Evolutionary conservation across 2,888 invertebrate species (phyloP), one percentile per base, ranked within the genome.

Genomic region (Baronia brevicornis): DNA sequence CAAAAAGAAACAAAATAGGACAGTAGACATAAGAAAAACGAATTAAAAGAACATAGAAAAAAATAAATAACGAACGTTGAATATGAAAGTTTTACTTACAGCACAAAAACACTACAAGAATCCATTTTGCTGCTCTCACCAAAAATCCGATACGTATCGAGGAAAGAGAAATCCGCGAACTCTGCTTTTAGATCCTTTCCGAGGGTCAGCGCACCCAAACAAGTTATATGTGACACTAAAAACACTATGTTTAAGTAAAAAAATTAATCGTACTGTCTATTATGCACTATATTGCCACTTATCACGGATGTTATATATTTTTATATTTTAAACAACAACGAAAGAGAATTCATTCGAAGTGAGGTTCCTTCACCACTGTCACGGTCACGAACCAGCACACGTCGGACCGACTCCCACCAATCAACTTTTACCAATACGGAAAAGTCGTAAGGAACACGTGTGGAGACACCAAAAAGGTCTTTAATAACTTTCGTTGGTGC

Each of bases 331-430:
- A 10, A 13, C n/a, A 19, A 18, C 22, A 21, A 30, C 30, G 19
- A 13, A 19, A 31, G 31, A 27, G 40, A 39, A 29, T 42, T 43
- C 31, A 43, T 41, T 41, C 31, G 29, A 21, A 38, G 43, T 35
- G 33, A 30, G 28, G 55, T 50, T 51, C 43, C 48, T 46, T 48
- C 31, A 39, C 46, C 53, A 65, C 58, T 63, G 63, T 53, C 63
- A 57, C 48, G 55, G 54, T 35, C 56, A 43, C 37, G 18, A 24
- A 6, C 12, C 26, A 20, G 36, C 41, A 44, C 38, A 39, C 42
- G 33, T 32, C 34, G 15, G 30, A 41, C 53, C 34, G 40, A 46
- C 54, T 49, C 49, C 52, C 48, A 37, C 51, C 45, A 42, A 14
- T 19, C 30, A 22, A 44, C 49, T 51, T 53, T 54, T 51, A 48